These are phyloP conservation scores for Semaprochilodus insignis DNA, from an alignment of 2,797 vertebrate species.

Conservation along the genomic window DNA sequence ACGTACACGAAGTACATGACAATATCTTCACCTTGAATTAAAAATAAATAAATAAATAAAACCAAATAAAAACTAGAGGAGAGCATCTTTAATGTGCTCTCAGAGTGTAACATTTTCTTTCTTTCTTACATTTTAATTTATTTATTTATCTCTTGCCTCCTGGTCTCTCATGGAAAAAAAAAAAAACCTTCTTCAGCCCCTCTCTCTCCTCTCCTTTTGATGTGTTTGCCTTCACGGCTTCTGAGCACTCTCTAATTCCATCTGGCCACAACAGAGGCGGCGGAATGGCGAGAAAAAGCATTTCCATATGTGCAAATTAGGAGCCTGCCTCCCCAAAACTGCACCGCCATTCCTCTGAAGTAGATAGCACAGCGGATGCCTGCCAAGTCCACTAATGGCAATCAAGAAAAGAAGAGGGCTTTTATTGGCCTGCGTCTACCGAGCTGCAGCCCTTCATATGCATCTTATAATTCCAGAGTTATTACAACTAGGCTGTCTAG, in stretches of 20 bases:
- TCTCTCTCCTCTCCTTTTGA: slow-evolving; percentile 75
- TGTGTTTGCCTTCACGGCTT: slow-evolving; percentile 97
- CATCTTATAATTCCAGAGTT: slow-evolving; percentile 54
- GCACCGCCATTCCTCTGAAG: slow-evolving; percentile 85
- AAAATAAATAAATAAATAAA: slow-evolving; percentile 2
- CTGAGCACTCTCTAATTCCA: slow-evolving; percentile 95
- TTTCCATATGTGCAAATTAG: slow-evolving; percentile 99
- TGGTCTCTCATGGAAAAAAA: slow-evolving; percentile 67
- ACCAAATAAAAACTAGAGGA: not conserved
- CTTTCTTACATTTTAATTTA: slow-evolving; percentile 57
- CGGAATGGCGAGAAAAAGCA: slow-evolving; percentile 89
- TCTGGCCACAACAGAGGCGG: slow-evolving; percentile 98
- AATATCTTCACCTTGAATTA: not conserved
- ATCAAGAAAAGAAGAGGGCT: slow-evolving; percentile 83
- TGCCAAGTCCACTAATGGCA: slow-evolving; percentile 90
- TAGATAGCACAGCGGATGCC: slow-evolving; percentile 75
- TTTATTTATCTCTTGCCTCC: slow-evolving; percentile 62
- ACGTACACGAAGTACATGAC: not conserved
- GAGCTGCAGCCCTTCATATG: slow-evolving; percentile 57
- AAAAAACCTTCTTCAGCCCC: slow-evolving; percentile 54
- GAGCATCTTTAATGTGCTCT: slow-evolving; percentile 61
- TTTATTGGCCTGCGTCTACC: slow-evolving; percentile 78
- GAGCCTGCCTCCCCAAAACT: slow-evolving; percentile 87
- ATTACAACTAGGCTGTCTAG: slow-evolving; percentile 36
- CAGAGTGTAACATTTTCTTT: slow-evolving; percentile 9